A percentile compares a stretch with the other conserved stretches of the same genome.
Evolutionary conservation across 2,888 invertebrate species (phyloP).

Genomic region (Malachius bipustulatus): DNA sequence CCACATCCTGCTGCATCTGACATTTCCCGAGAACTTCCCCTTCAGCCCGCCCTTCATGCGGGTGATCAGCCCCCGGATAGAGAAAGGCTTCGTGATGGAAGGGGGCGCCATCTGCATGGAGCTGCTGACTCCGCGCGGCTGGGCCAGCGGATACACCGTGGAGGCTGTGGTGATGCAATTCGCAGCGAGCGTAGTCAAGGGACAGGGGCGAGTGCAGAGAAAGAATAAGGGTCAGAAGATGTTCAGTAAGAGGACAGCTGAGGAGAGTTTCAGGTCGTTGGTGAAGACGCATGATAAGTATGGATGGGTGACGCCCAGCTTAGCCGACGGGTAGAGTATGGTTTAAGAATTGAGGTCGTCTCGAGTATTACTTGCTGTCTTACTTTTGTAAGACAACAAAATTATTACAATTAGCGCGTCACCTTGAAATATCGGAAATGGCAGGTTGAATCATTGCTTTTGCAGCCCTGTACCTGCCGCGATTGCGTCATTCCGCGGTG

Average conservation of each 20-base stretch:
- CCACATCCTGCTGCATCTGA: constrained; percentile 64
- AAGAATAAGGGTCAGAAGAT: constrained; percentile 67
- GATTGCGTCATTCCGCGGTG: too few species aligned
- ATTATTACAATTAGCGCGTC: too few species aligned
- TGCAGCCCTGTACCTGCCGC: too few species aligned
- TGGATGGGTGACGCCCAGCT: constrained; percentile 81
- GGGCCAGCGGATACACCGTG: constrained; percentile 80
- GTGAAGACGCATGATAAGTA: constrained; percentile 86
- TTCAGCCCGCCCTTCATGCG: constrained; percentile 76
- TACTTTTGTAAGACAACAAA: too few species aligned
- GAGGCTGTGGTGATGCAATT: constrained; percentile 85
- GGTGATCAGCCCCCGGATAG: constrained; percentile 49
- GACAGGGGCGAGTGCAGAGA: constrained; percentile 70
- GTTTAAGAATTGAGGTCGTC: neutral
- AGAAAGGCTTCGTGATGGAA: constrained; percentile 79
- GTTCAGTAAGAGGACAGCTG: constrained; percentile 69
- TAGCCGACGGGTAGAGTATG: constrained; percentile 77
- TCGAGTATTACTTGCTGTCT: neutral
- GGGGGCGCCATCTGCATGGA: constrained; percentile 87
- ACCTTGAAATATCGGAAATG: too few species aligned
- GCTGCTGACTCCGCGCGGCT: constrained; percentile 71
- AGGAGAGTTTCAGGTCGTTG: constrained; percentile 75
- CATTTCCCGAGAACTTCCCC: constrained; percentile 81
- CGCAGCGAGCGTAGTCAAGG: constrained; percentile 78
- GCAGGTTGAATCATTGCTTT: too few species aligned